Percentiles rank a stretch among this genome's conserved stretches.
These are phyloP conservation scores for Sebastes nivosus DNA, from an alignment of 2,797 vertebrate genomes.

Conservation along the genomic window DNA sequence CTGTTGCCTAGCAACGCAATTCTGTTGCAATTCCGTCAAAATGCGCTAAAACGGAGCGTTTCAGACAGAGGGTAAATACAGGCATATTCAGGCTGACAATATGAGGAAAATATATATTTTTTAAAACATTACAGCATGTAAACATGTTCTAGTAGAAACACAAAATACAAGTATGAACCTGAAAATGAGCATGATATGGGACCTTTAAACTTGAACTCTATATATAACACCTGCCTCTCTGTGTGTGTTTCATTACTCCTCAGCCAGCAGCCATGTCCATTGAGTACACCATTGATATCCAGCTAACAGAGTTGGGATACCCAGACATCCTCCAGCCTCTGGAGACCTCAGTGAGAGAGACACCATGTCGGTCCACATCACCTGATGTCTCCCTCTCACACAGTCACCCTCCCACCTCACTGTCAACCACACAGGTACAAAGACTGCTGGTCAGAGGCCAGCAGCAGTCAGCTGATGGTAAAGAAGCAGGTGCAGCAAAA, in stretches of 20 bases:
- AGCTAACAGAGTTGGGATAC: constrained; percentile 83
- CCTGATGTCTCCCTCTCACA: constrained; percentile 1
- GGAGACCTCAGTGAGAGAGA: constrained; percentile 33
- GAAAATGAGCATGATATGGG: too few species aligned
- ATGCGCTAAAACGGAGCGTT: too few species aligned
- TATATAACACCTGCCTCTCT: neutral
- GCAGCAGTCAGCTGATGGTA: neutral
- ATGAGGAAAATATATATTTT: too few species aligned
- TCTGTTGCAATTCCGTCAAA: too few species aligned
- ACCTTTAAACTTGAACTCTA: neutral
- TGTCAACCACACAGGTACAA: neutral
- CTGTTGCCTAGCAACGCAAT: too few species aligned
- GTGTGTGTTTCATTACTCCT: neutral
- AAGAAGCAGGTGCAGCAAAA: neutral
- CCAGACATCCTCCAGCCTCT: constrained; percentile 54
- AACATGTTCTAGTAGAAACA: too few species aligned
- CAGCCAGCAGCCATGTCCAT: constrained; percentile 75
- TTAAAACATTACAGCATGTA: too few species aligned
- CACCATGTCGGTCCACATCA: constrained; percentile 15
- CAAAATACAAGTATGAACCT: too few species aligned
- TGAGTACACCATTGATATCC: constrained; percentile 83
- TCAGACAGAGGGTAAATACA: too few species aligned
- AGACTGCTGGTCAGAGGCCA: neutral
- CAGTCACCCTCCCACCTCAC: neutral
- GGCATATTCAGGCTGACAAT: too few species aligned